These are phyloP conservation scores for Hecatera dysodea DNA, from an alignment of 2,888 invertebrate genomes.

Conservation along the genomic window DNA sequence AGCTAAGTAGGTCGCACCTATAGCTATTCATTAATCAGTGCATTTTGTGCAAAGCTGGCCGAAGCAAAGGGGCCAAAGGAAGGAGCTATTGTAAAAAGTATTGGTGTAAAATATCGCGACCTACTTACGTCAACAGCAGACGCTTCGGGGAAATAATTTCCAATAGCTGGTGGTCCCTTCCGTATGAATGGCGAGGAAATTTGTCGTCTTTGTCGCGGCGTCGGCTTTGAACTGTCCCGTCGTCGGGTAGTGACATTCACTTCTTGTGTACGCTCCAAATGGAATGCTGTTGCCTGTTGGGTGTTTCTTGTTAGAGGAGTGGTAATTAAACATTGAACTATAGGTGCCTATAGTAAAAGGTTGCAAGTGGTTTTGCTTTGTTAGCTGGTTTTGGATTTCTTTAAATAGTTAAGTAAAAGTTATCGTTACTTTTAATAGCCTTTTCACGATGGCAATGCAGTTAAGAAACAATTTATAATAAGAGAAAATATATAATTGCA, in stretches of 20 bases:
- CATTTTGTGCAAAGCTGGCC: constrained; percentile 37
- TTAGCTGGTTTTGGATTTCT: background rate
- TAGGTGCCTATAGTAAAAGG: background rate
- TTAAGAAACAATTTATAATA: background rate
- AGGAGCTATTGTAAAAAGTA: constrained; percentile 66
- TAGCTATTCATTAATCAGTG: constrained; percentile 54
- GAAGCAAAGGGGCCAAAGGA: constrained; percentile 65
- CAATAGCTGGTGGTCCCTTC: constrained; percentile 77
- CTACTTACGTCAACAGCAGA: constrained; percentile 84
- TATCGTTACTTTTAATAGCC: too few species aligned
- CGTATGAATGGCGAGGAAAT: constrained; percentile 80
- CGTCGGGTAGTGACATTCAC: constrained; percentile 67
- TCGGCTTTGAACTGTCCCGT: constrained; percentile 71
- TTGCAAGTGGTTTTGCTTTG: background rate
- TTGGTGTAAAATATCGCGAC: constrained; percentile 82
- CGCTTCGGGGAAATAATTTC: constrained; percentile 82
- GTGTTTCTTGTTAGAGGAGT: constrained; percentile 4
- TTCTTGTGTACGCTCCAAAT: constrained; percentile 56
- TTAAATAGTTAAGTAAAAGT: too few species aligned
- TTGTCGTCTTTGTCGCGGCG: constrained; percentile 78
- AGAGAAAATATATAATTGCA: background rate
- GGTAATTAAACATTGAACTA: constrained; percentile 34
- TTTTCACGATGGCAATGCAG: too few species aligned
- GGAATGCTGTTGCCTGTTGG: constrained; percentile 23
- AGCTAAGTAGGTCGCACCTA: constrained; percentile 44